Evolutionary conservation across 2,888 invertebrate genomes (phyloP), one percentile per base, ranked within the genome.

Genomic region (Pollenia amentaria): DNA sequence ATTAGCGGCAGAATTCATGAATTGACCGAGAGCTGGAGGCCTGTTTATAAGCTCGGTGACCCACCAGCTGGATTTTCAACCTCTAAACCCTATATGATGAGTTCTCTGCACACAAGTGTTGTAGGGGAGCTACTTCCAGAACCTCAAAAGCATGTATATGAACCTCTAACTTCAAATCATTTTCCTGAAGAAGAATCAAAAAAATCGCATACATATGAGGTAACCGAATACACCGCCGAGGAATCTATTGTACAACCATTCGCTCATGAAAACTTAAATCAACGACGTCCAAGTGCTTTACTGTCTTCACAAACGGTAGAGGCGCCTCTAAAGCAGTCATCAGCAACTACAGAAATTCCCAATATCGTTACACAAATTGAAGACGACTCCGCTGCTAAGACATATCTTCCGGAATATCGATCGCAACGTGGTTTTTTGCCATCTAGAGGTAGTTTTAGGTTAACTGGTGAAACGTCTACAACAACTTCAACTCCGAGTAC

Each of bases 191-290:
- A 89, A 44, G 55, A 85, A 10, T 48, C 73, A 18, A 87, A 83
- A 3, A 81, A 82, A 64, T 11, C 75, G 1, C 87, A 89, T 11
- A 89, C 90, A 0, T 93, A 93, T 70, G 93, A 93, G 80, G 93
- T 92, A 1, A 92, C 91, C 0, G 93, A 93, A 65, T 88, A 92
- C 21, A 90, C 90, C 21, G 92, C 92, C 2, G 93, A 92, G 65
- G 91, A 90, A 9, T 91, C 91, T 21, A 89, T 89, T 57, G 51
- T 87, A 2, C 70, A 88, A 53, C 89, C 89, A 0, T 79, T 84
- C 8, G 44, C 76, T 2, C 84, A 86, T 42, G 53, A 84, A 82
- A 53, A 88, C 87, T 89, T 89, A 88, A 82, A 81, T 87, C 88
- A 89, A 86, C 72, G 77, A 53, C 64, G 16, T 64, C 46, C n/a